phyloP scores from a whole-genome alignment of 2,888 invertebrate species.

The Crocallis elinguaria region DNA sequence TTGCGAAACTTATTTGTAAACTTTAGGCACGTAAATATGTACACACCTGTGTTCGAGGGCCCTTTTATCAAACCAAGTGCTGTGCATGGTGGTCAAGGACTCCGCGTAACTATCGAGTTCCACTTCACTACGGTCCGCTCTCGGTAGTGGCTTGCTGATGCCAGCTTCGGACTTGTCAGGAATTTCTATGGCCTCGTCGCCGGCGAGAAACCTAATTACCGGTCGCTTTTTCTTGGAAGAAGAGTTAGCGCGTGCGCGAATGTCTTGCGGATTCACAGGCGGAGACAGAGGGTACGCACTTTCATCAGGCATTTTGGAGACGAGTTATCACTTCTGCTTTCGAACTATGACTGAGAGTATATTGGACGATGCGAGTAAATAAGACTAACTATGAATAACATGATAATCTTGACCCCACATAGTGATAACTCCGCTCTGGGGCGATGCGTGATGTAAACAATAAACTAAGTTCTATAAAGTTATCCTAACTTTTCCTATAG shows the following conservation, averaged over 20 bases:
- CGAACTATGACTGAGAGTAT: slow-evolving; percentile 49
- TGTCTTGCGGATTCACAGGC: slow-evolving; percentile 76
- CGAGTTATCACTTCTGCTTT: slow-evolving; percentile 34
- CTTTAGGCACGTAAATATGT: slow-evolving; percentile 32
- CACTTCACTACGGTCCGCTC: slow-evolving; percentile 73
- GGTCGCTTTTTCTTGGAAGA: slow-evolving; percentile 71
- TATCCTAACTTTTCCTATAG: slow-evolving; percentile 7
- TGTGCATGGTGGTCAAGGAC: slow-evolving; percentile 73
- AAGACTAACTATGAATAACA: slow-evolving; percentile 46
- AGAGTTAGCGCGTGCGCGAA: slow-evolving; percentile 86
- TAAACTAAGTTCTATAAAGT: slow-evolving; percentile 31
- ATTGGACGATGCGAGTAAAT: slow-evolving; percentile 44
- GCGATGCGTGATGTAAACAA: slow-evolving; percentile 68
- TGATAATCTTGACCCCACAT: slow-evolving; percentile 65
- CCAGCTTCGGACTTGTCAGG: slow-evolving; percentile 77
- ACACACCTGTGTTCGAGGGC: slow-evolving; percentile 85
- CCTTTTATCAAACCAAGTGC: slow-evolving; percentile 84
- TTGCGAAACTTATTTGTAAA: slow-evolving; percentile 2
- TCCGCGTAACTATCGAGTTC: slow-evolving; percentile 85
- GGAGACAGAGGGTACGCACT: slow-evolving; percentile 82
- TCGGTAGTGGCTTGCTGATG: slow-evolving; percentile 65
- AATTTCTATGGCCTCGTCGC: slow-evolving; percentile 73
- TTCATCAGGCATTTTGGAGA: slow-evolving; percentile 84
- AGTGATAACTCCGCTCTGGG: slow-evolving; percentile 69
- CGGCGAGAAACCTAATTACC: slow-evolving; percentile 68